A percentile compares a stretch with the other conserved stretches of the same genome.
Evolutionary conservation across 2,797 vertebrate species (phyloP).

Genomic region (Neosilurus mollespiculum): DNA sequence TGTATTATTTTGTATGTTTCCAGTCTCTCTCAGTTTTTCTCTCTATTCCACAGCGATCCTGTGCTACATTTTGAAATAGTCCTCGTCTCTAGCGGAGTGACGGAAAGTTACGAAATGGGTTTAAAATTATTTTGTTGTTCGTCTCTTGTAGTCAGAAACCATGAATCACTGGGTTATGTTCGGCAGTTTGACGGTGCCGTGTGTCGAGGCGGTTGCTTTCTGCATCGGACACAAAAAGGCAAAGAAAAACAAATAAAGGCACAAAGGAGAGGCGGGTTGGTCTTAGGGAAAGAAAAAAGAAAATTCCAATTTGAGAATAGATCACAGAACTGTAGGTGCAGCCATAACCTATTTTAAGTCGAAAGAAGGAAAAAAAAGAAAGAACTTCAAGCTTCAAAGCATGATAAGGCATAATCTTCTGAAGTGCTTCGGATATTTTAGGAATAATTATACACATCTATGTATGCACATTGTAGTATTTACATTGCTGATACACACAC

Average conservation of each 20-base stretch:
- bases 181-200: conserved; percentile 12
- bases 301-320: conserved; percentile 48
- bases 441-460: conserved; percentile 48
- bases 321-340: conserved; percentile 48
- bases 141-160: conserved; percentile 48
- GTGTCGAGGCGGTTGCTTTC: conserved; percentile 41
- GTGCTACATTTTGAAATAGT: not conserved
- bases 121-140: conserved; percentile 18
- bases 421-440: conserved; percentile 51
- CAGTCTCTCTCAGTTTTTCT: not conserved
- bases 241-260: conserved; percentile 39
- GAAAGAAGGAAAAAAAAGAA: conserved; percentile 31
- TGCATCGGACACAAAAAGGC: conserved; percentile 27
- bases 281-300: conserved; percentile 14
- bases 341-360: conserved; percentile 45
- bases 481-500: conserved; percentile 28
- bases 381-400: conserved; percentile 51
- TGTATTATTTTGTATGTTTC: too few species aligned
- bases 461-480: conserved; percentile 40
- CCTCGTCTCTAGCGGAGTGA: not conserved
- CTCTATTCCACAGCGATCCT: not conserved
- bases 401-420: conserved; percentile 39
- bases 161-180: conserved; percentile 48
- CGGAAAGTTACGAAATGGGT: not conserved
- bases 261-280: conserved; percentile 42